These are phyloP conservation scores for Pocillopora verrucosa DNA, from an alignment of 64 coral and sea anemone genomes.

Conservation along the genomic window DNA sequence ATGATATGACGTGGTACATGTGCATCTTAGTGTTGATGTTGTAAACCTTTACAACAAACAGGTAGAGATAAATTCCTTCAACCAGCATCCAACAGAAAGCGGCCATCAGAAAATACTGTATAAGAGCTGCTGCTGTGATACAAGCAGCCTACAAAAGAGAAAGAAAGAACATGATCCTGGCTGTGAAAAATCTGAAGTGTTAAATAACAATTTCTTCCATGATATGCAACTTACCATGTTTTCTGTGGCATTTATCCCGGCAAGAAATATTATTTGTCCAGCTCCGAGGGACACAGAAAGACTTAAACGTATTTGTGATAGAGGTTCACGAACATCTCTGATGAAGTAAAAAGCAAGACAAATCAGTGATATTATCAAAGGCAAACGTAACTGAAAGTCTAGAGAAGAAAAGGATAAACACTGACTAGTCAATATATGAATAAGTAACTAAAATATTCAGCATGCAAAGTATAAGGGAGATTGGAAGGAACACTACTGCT, in stretches of 20 bases:
- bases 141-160: slow-evolving; percentile 11
- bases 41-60: slow-evolving; percentile 56
- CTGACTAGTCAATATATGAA: too few relatives aligned
- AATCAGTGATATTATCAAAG: too few relatives aligned
- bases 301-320: slow-evolving; percentile 47
- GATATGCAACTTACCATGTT: background rate
- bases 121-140: slow-evolving; percentile 19
- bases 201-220: too few relatives aligned
- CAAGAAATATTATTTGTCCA: slow-evolving; percentile 48
- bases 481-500: too few relatives aligned
- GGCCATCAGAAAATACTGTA: slow-evolving; percentile 57
- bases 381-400: too few relatives aligned
- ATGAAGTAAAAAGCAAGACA: background rate
- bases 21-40: slow-evolving; percentile 34
- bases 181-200: too few relatives aligned
- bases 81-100: slow-evolving; percentile 60
- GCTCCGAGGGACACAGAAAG: slow-evolving; percentile 31
- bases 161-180: too few relatives aligned
- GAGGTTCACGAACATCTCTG: slow-evolving; percentile 19
- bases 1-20: slow-evolving; percentile 26
- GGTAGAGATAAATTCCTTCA: slow-evolving; percentile 61
- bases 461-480: too few relatives aligned
- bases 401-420: too few relatives aligned
- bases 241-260: slow-evolving; percentile 25
- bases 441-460: too few relatives aligned